phyloP scores from a whole-genome alignment of 1,140 invertebrate species.

The Ceratina australensis region DNA sequence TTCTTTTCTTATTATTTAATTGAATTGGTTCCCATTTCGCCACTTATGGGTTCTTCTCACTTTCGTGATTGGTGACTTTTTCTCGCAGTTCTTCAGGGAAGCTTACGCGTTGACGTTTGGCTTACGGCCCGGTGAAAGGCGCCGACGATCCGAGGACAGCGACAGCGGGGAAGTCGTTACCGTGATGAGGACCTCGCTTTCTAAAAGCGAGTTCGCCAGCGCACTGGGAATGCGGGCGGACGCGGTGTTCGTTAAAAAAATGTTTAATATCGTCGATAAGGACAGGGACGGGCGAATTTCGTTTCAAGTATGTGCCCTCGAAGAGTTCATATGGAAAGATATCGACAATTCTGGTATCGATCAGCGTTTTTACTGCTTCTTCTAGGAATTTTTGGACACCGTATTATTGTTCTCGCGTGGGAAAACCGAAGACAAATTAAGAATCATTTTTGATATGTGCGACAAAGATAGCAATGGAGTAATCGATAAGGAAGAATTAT shows the following conservation, averaged over 20 bases:
- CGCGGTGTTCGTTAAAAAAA: conserved; percentile 98
- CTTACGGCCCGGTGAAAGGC: conserved; percentile 86
- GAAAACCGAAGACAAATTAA: conserved; percentile 96
- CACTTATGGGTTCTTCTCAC: not conserved
- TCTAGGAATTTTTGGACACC: conserved; percentile 96
- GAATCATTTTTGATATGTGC: conserved; percentile 99
- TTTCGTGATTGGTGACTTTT: not conserved
- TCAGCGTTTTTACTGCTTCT: not conserved
- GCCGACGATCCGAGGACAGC: conserved; percentile 85
- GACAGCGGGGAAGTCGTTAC: conserved; percentile 92
- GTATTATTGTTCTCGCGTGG: conserved; percentile 95
- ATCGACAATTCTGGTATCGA: too few relatives aligned
- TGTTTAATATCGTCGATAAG: conserved; percentile 99
- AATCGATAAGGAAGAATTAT: conserved; percentile 96
- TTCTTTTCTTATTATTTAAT: conserved; percentile 31
- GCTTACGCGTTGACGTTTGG: conserved; percentile 98
- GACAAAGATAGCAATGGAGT: conserved; percentile 97
- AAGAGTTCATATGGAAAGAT: too few relatives aligned
- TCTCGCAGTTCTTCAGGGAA: conserved; percentile 94
- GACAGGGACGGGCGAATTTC: conserved; percentile 97
- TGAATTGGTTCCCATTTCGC: not conserved
- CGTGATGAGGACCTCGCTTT: conserved; percentile 95
- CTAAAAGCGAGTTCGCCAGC: conserved; percentile 97
- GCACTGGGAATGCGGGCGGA: conserved; percentile 97
- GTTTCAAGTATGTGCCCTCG: conserved; percentile 85